phyloP scores from a whole-genome alignment of 1,140 invertebrate genomes.

The Bombus waltoni region DNA sequence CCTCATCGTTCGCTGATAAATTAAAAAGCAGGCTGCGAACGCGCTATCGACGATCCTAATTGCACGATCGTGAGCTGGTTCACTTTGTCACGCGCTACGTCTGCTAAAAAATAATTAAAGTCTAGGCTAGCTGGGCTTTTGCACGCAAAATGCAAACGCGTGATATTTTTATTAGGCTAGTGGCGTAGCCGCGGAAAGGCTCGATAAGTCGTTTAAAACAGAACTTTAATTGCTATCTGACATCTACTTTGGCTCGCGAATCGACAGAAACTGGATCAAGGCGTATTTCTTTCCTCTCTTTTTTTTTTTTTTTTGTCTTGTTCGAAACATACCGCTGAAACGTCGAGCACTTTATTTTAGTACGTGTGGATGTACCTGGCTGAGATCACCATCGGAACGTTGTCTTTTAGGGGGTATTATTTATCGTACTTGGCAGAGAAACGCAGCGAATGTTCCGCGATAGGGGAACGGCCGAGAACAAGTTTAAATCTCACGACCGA shows the following conservation, averaged over 20 bases:
- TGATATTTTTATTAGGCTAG: slow-evolving; percentile 59
- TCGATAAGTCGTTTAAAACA: slow-evolving; percentile 27
- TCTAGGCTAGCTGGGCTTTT: slow-evolving; percentile 29
- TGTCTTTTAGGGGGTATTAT: slow-evolving; percentile 31
- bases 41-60: slow-evolving; percentile 58
- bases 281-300: too few relatives aligned
- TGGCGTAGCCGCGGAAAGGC: neutral
- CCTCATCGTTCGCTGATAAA: slow-evolving; percentile 51
- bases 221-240: neutral
- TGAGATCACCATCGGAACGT: neutral
- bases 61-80: slow-evolving; percentile 55
- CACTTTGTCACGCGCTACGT: slow-evolving; percentile 57
- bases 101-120: slow-evolving; percentile 63
- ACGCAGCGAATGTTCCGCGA: slow-evolving; percentile 44
- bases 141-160: slow-evolving; percentile 57
- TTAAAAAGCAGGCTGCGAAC: slow-evolving; percentile 49
- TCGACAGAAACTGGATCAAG: neutral
- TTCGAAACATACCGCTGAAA: neutral
- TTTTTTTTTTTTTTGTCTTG: neutral
- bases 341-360: neutral
- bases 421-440: slow-evolving; percentile 46
- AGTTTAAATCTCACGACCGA: slow-evolving; percentile 59
- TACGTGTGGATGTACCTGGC: neutral
- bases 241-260: neutral
- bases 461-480: slow-evolving; percentile 51